A percentile compares a stretch with the other conserved stretches of the same genome.
phyloP scores from a whole-genome alignment of 2,113 vertebrate species.

The Arenaria interpres region DNA sequence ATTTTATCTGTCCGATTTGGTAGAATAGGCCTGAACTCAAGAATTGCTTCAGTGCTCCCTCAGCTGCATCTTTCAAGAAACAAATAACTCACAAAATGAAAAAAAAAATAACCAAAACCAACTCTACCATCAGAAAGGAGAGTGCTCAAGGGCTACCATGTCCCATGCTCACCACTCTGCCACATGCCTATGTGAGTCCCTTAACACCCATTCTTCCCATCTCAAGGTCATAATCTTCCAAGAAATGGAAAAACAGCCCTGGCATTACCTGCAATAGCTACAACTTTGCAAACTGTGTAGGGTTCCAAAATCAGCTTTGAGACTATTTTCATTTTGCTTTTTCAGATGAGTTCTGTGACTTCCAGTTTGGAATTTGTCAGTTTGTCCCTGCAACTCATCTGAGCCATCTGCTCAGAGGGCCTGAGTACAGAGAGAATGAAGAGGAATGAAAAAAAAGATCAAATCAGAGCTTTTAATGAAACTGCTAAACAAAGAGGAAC shows the following conservation, averaged over 20 bases:
- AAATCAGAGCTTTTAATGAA: slow-evolving; percentile 6
- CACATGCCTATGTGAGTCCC: neutral
- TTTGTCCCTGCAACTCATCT: neutral
- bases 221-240: neutral
- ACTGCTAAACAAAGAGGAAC: neutral
- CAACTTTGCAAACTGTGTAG: neutral
- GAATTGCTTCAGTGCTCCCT: neutral
- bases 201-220: neutral
- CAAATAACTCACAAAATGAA: neutral
- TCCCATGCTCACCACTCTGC: neutral
- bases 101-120: neutral
- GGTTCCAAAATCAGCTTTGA: neutral
- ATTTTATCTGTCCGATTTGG: neutral
- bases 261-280: neutral
- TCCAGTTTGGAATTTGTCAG: neutral
- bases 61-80: neutral
- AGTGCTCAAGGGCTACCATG: fast-evolving
- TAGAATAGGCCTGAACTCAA: neutral
- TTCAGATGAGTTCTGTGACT: neutral
- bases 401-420: neutral
- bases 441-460: neutral
- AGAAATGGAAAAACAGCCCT: neutral
- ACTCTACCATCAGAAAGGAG: neutral
- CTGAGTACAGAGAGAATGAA: neutral
- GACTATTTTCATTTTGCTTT: neutral